A percentile compares a stretch with the other conserved stretches of the same genome.
phyloP scores from a whole-genome alignment of 2,888 invertebrate genomes.

The Nomada lathburiana region DNA sequence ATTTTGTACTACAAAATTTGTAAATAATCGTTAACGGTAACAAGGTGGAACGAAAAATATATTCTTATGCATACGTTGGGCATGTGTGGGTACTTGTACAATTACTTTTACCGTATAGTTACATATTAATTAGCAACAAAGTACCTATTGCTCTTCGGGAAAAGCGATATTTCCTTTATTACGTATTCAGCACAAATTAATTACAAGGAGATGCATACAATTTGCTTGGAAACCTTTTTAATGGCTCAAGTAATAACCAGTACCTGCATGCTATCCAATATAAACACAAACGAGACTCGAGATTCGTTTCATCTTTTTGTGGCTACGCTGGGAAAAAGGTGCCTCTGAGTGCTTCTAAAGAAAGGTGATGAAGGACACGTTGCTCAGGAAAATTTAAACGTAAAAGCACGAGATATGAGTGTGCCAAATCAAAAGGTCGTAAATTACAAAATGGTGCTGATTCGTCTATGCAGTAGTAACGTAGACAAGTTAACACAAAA shows the following conservation, averaged over 20 bases:
- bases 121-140: too few relatives aligned
- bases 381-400: slow-evolving; percentile 65
- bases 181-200: background rate
- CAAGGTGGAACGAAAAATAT: slow-evolving; percentile 28
- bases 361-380: slow-evolving; percentile 53
- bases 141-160: too few relatives aligned
- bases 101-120: background rate
- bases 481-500: slow-evolving; percentile 44
- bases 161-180: background rate
- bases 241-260: background rate
- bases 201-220: background rate
- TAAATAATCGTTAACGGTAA: slow-evolving; percentile 56
- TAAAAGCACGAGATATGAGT: slow-evolving; percentile 56
- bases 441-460: slow-evolving; percentile 49
- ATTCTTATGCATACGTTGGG: slow-evolving; percentile 18
- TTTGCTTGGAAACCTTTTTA: background rate
- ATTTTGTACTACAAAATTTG: slow-evolving; percentile 63
- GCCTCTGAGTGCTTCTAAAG: slow-evolving; percentile 65
- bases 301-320: slow-evolving; percentile 39
- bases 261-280: slow-evolving; percentile 27
- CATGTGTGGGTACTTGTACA: slow-evolving; percentile 31
- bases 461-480: slow-evolving; percentile 28
- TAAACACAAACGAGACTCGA: slow-evolving; percentile 12
- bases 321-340: slow-evolving; percentile 43
- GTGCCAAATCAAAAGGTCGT: slow-evolving; percentile 65